Evolutionary conservation across 2,888 invertebrate genomes (phyloP), one percentile per base, ranked within the genome.

Genomic region (Lacanobia oleracea): DNA sequence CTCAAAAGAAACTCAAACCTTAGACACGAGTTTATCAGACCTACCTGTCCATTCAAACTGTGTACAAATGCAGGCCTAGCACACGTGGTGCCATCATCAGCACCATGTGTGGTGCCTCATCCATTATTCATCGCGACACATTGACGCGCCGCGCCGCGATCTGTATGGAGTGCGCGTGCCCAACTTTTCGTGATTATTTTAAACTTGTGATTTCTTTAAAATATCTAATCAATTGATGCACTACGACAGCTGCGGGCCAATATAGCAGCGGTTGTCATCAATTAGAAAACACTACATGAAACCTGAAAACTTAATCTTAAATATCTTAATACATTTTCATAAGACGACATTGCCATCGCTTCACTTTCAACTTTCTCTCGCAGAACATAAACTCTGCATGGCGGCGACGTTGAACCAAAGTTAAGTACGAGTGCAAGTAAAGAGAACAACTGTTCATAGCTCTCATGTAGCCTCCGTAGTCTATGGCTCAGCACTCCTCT

Each of bases 361-460:
- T 40, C n/a, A 68, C 27, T 27, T 40, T 7, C 48, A 68, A 37
- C n/a, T 56, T 8, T 12, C n/a, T 56, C 12, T 12, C 37, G 45
- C 14, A 40, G n/a, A 69, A 57, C 18, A 59, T 70, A 43, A 70
- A 57, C 18, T 43, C 10, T 12, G 14, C 14, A 37, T 43, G 2
- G 43, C 2, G 7, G 5, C 12, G 50, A 33, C 14, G 23, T 50
- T 16, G 48, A 56, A 10, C 7, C n/a, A 27, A 23, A 56, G 2
- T 40, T 23, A 43, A 43, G 14, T 27, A 27, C 21, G 21, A 33
- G 21, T 43, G 14, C 12, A 51, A 27, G 51, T 60, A 45, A 7
- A 16, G 27, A 33, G 33, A 21, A 18, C 16, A 56, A 12, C 3
- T 54, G 21, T 3, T 21, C 27, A 27, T 27, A 27, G 3, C 27